phyloP scores from a whole-genome alignment of 2,888 invertebrate species.

The Danaus chrysippus region DNA sequence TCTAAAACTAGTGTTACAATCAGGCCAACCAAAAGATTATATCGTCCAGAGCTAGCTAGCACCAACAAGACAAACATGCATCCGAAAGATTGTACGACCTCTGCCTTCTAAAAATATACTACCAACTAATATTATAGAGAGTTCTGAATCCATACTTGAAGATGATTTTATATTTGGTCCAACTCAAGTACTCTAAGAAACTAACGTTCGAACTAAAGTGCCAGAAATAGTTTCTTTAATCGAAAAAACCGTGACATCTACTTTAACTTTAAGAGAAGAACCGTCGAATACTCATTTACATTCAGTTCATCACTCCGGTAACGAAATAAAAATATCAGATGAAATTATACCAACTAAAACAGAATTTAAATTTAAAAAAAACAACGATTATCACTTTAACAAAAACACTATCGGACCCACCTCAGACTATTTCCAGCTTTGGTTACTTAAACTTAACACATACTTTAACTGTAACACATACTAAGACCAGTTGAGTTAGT shows the following conservation, averaged over 20 bases:
- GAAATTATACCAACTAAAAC: no score
- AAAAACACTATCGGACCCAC: conserved; percentile 67
- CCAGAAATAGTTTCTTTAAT: conserved; percentile 40
- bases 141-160: conserved; percentile 62
- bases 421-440: no score
- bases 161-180: conserved; percentile 58
- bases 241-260: conserved; percentile 42
- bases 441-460: conserved; percentile 89
- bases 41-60: conserved; percentile 58
- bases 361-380: conserved; percentile 64
- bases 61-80: no score
- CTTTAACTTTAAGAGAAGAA: conserved; percentile 47
- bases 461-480: conserved; percentile 88
- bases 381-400: conserved; percentile 71
- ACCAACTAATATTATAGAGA: no score
- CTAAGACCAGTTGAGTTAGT: conserved; percentile 87
- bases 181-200: conserved; percentile 58
- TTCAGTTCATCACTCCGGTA: conserved; percentile 75
- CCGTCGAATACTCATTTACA: conserved; percentile 42
- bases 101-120: conserved; percentile 43
- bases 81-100: conserved; percentile 56
- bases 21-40: conserved; percentile 59
- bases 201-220: conserved; percentile 39
- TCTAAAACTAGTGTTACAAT: no score
- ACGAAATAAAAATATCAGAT: conserved; percentile 78